These are phyloP conservation scores for Anisognathus igniventris DNA, from an alignment of 2,797 vertebrate genomes.

Conservation along the genomic window DNA sequence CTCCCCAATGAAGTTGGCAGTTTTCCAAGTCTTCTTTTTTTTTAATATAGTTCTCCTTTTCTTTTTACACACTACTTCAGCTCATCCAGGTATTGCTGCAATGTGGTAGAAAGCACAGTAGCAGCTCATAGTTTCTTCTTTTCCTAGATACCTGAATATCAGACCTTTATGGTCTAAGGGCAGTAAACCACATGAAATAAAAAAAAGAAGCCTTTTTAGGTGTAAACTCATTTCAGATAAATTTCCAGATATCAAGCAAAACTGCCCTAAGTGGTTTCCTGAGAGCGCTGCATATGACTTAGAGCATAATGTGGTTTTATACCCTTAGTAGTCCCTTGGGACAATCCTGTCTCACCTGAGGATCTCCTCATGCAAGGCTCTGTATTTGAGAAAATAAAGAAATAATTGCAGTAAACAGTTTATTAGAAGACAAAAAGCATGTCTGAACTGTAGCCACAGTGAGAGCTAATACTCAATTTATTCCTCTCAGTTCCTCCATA, in stretches of 20 bases:
- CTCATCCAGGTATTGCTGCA: background rate
- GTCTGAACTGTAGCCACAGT: background rate
- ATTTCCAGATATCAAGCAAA: background rate
- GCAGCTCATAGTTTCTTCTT: background rate
- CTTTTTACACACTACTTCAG: background rate
- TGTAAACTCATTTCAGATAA: background rate
- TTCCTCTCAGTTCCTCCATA: background rate
- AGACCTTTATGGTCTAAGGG: background rate
- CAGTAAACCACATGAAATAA: background rate
- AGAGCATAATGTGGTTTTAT: background rate
- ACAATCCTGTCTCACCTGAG: background rate
- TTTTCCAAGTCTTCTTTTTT: background rate
- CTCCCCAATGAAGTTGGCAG: background rate
- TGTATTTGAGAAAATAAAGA: background rate
- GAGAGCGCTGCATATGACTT: background rate
- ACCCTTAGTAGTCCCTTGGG: background rate
- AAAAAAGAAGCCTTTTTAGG: background rate
- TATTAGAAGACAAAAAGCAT: background rate
- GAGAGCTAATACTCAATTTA: background rate
- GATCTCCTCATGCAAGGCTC: background rate
- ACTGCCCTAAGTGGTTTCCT: background rate
- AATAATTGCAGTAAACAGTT: background rate
- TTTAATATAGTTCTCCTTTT: background rate
- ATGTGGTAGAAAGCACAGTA: background rate
- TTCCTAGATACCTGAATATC: background rate